Evolutionary conservation across 1,140 invertebrate genomes (phyloP), one percentile per base, ranked within the genome.

Genomic region (Helicoverpa armigera): DNA sequence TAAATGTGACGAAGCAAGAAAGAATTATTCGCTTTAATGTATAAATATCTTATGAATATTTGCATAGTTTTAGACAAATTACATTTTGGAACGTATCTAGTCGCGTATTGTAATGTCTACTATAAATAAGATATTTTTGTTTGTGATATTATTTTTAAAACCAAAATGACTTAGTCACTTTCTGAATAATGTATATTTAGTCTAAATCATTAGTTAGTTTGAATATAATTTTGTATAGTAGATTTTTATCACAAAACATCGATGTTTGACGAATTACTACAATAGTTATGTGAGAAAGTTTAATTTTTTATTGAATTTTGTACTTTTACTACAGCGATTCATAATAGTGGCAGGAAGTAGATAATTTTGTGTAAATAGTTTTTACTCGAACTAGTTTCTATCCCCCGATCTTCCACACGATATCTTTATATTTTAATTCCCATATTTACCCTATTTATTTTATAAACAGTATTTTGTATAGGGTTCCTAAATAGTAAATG

Each of bases 11-110:
- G 23, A 65, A 65, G 48, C 48, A 65, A 53, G n/a, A 74, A 18
- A 65, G 61, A 65, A 77, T 56, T 48, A 79, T 43, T 58, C 51
- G 76, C 65, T 79, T 79, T 79, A 79, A 79, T 56, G 63, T 79
- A 56, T 69, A 63, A 77, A 60, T 48, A 75, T 83, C 76, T 84
- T 84, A 84, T 81, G 80, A 79, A 73, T 82, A 77, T 84, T 84
- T 76, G 65, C 14, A 53, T 80, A 81, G 79, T 63, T 67, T 60
- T 81, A 81, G 74, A 10, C 23, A 61, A 56, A 29, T 48, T 14
- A 79, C 48, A 29, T 53, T 51, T 9, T 29, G 16, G 23, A 69
- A 69, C 58, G 14, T 65, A 67, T 65, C 50, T 73, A 78, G 75
- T 77, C 29, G 16, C 54, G 60, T 35, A 73, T 58, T 14, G 56